Percentiles rank a stretch among this genome's conserved stretches.
phyloP scores from a whole-genome alignment of 2,888 invertebrate genomes.

The Diarsia dahlii region DNA sequence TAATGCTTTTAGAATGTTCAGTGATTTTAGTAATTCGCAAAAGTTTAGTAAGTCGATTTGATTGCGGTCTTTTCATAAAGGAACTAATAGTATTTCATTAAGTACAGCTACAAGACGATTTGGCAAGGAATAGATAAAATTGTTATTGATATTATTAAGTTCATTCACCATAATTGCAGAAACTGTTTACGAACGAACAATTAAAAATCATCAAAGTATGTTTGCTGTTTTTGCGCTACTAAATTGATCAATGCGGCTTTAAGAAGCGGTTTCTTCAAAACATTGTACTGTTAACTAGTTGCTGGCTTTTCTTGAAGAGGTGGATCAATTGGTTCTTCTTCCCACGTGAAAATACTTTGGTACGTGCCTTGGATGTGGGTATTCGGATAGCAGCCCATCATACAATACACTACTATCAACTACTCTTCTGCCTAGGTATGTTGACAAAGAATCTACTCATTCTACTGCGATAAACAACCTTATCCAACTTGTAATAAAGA shows the following conservation, averaged over 20 bases:
- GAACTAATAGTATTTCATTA: constrained; percentile 48
- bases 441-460: background rate
- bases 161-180: constrained; percentile 17
- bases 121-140: constrained; percentile 43
- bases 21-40: constrained; percentile 29
- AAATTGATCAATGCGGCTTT: constrained; percentile 11
- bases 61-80: constrained; percentile 39
- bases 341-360: background rate
- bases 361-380: background rate
- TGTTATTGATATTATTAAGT: constrained; percentile 18
- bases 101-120: constrained; percentile 52
- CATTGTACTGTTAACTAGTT: background rate
- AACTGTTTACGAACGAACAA: constrained; percentile 27
- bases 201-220: constrained; percentile 32
- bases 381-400: background rate
- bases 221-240: constrained; percentile 12
- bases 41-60: constrained; percentile 19
- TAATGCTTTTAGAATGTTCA: background rate
- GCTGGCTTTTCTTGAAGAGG: background rate
- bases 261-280: background rate
- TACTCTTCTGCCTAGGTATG: background rate
- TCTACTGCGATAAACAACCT: background rate
- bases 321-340: background rate
- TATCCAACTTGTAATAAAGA: background rate
- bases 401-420: background rate